phyloP scores from a whole-genome alignment of 2,797 vertebrate species.

The Oceanodroma leucorhoa region DNA sequence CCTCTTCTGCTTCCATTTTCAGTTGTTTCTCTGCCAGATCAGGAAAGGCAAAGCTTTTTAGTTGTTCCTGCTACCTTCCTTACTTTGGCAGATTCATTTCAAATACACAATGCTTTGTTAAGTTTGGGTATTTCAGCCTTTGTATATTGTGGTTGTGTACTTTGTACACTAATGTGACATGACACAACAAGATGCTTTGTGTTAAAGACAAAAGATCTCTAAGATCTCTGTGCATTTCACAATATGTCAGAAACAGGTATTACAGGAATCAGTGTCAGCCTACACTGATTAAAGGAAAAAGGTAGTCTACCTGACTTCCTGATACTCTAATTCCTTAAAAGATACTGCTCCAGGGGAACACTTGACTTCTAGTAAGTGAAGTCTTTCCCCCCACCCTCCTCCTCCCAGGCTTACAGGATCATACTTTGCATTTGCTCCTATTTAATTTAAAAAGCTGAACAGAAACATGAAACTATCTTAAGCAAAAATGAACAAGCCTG shows the following conservation, averaged over 20 bases:
- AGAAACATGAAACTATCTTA: slow-evolving; percentile 38
- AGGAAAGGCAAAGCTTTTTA: neutral
- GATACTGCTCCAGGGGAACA: slow-evolving; percentile 36
- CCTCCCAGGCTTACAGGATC: neutral
- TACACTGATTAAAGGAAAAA: slow-evolving; percentile 33
- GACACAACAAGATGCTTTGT: neutral
- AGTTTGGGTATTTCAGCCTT: neutral
- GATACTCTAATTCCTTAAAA: slow-evolving; percentile 47
- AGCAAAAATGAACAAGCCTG: slow-evolving; percentile 27
- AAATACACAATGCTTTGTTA: neutral
- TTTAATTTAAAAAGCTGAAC: slow-evolving; percentile 25
- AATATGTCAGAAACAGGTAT: neutral
- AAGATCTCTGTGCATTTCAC: neutral
- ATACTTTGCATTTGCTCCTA: neutral
- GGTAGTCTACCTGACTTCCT: slow-evolving; percentile 32
- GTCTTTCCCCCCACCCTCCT: neutral
- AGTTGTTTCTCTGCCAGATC: neutral
- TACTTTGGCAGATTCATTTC: neutral
- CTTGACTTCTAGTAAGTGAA: neutral
- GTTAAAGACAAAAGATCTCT: slow-evolving; percentile 13
- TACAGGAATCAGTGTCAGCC: neutral
- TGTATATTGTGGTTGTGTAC: neutral
- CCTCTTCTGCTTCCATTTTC: neutral
- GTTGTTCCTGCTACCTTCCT: neutral
- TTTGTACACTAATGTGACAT: neutral